phyloP scores from a whole-genome alignment of 2,797 vertebrate species.

The Steatocranus sp. region DNA sequence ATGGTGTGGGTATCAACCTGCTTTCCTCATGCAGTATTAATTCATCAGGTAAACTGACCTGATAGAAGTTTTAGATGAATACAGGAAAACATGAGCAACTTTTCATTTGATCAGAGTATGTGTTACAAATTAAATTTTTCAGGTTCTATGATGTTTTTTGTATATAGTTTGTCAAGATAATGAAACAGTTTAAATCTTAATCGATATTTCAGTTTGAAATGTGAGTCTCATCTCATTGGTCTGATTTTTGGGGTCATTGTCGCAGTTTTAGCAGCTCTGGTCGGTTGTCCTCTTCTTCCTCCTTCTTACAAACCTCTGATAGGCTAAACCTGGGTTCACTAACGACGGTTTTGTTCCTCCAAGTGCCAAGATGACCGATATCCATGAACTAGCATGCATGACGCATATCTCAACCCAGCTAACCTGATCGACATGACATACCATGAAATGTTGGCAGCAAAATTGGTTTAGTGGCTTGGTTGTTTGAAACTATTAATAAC shows the following conservation, averaged over 20 bases:
- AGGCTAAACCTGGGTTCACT: neutral
- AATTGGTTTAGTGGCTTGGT: neutral
- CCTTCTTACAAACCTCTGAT: neutral
- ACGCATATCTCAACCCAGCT: neutral
- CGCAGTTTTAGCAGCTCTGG: neutral
- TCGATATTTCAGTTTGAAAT: neutral
- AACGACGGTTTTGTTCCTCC: accelerated
- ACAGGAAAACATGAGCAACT: neutral
- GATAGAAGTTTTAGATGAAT: neutral
- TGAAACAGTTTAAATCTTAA: neutral
- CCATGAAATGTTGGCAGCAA: neutral
- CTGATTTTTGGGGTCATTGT: neutral
- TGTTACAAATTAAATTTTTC: neutral
- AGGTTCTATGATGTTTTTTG: neutral
- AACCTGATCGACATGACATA: no score
- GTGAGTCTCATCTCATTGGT: neutral
- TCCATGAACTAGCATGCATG: neutral
- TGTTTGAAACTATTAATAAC: neutral
- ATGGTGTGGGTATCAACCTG: neutral
- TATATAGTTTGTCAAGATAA: accelerated
- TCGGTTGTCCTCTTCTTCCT: neutral
- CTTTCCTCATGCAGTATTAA: constrained; percentile 12
- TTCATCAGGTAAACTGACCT: neutral
- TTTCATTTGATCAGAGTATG: neutral
- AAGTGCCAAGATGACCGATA: neutral